Evolutionary conservation across 2,888 invertebrate genomes (phyloP), one percentile per base, ranked within the genome.

Genomic region (Apamea monoglypha): DNA sequence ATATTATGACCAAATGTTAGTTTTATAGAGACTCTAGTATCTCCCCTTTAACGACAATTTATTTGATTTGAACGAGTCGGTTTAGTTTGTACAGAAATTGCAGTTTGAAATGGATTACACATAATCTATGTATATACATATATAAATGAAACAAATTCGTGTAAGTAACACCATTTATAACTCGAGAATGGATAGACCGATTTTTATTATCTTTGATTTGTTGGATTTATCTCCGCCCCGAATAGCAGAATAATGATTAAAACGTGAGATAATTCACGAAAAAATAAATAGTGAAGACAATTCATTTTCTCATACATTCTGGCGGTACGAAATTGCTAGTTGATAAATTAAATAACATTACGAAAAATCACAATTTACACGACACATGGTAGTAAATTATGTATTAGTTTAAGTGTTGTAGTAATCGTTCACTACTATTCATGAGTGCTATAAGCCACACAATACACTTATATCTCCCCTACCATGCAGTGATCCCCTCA

Each of bases 401-500:
- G 16, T 53, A 56, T 53, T 12, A 50, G n/a, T 71, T 61, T 40
- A 56, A 66, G 25, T 64, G 21, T 32, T 44, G 14, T 29, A 44
- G 14, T 56, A 64, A 61, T 67, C 6, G 71, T 67, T 36, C 14
- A 36, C 50, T 44, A 71, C 29, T 69, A 81, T 83, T 80, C 76
- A 69, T 81, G 70, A 77, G 50, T 77, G 50, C n/a, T 70, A 44
- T 59, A 70, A 40, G 64, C 32, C 44, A 21, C 56, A n/a, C 44
- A 59, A 64, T 64, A 71, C 71, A 63, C 63, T 72, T 32, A 72
- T 32, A 59, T 72, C 79, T 80, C 82, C 82, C 80, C 84, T 79
- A 69, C 8, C 53, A 63, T 21, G 14, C 44, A 56, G 18, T 2
- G 68, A 80, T 68, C 80, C 73, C 84, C 68, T 64, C 63, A 80